These are phyloP conservation scores for Chaetoderma sp. DNA, from an alignment of 2,888 invertebrate species.

Conservation along the genomic window DNA sequence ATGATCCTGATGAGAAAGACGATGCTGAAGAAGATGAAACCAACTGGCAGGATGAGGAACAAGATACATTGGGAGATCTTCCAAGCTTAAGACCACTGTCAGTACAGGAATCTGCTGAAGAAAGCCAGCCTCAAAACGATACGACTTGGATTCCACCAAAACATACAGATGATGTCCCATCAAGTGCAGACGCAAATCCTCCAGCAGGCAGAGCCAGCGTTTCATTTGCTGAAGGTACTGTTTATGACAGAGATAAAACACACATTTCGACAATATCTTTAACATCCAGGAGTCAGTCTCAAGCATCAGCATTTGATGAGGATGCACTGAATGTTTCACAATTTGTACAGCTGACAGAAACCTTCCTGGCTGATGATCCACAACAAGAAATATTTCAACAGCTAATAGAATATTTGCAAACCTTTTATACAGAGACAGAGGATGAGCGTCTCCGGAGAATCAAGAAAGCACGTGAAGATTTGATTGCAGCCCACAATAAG, in stretches of 20 bases:
- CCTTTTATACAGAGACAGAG: conserved; percentile 66
- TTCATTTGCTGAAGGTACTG: conserved; percentile 65
- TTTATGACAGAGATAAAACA: conserved; percentile 58
- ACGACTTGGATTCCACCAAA: too few species aligned
- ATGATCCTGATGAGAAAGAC: conserved; percentile 10
- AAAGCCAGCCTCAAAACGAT: neutral
- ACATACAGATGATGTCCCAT: neutral
- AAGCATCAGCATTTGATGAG: conserved; percentile 66
- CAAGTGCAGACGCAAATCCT: conserved; percentile 17
- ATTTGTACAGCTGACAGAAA: conserved; percentile 67
- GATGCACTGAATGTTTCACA: conserved; percentile 62
- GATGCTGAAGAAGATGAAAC: conserved; percentile 6
- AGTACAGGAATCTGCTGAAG: neutral
- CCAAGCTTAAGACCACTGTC: neutral
- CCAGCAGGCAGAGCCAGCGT: conserved; percentile 48
- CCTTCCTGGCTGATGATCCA: conserved; percentile 63
- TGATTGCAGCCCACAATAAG: conserved; percentile 59
- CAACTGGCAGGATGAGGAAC: conserved; percentile 15
- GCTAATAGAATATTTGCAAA: conserved; percentile 56
- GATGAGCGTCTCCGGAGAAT: conserved; percentile 65
- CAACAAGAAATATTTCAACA: conserved; percentile 45
- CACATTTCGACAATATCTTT: conserved; percentile 34
- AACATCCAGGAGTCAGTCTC: conserved; percentile 50
- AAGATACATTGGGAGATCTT: conserved; percentile 6
- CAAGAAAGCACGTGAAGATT: conserved; percentile 63